Conservation (phyloP, 1,140 invertebrate species). For the Maconellicoccus hirsutus region DNA sequence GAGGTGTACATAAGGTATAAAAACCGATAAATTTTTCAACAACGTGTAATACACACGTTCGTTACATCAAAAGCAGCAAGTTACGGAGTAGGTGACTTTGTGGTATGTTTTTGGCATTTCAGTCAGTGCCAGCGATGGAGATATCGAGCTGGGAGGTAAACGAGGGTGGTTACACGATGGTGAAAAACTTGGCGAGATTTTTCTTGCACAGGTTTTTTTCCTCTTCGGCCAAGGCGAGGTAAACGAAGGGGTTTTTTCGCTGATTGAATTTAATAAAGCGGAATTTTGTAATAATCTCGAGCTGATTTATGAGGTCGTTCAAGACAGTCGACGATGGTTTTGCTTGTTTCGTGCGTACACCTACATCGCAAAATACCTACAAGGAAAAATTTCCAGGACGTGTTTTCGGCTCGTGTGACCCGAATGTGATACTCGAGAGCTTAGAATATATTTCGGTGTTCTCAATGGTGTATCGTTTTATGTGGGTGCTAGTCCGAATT, state of each 20-base stretch:
- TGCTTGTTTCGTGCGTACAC: neutral
- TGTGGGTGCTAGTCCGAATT: no score
- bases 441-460: no score
- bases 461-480: no score
- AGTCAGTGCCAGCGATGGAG: neutral
- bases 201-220: neutral
- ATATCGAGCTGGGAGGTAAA: neutral
- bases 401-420: no score
- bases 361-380: no score
- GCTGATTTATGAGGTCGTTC: neutral
- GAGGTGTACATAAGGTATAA: no score
- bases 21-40: neutral
- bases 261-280: conserved; percentile 9
- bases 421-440: no score
- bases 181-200: neutral
- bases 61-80: neutral
- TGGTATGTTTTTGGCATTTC: neutral
- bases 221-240: neutral
- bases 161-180: neutral
- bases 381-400: no score
- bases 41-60: neutral
- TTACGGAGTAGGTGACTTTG: neutral
- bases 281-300: neutral
- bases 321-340: neutral
- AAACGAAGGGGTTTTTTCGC: neutral